Evolutionary conservation across 2,797 vertebrate species (phyloP), one percentile per base, ranked within the genome.

Genomic region (Pyrocephalus nanus): DNA sequence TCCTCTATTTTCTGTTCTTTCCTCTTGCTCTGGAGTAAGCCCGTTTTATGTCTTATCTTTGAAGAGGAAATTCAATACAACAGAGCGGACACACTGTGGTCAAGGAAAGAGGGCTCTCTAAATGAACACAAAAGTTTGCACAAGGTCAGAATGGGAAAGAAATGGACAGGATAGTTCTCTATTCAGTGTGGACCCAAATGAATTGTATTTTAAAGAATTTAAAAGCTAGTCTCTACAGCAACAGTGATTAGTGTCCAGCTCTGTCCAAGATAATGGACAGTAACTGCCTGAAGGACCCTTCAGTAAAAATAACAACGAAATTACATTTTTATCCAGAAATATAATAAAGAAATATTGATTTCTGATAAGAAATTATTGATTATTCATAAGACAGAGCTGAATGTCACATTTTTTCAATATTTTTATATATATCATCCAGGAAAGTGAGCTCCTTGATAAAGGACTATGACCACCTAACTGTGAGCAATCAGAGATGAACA

Each of bases 291-390:
- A 85, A 73, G 14, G 42, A 85, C 9, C 0, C 11, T 36, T 87
- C 30, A 4, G 21, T 50, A 82, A 88, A 82, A 91, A 71, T n/a
- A 70, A 23, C 0, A 8, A 80, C 48, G 23, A 53, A 86, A 47
- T 15, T 8, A 65, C 0, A 38, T 43, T 88, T 69, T 70, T 29
- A 80, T 54, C 15, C 30, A 87, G 45, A 61, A 89, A 95, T 94
- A 97, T 91, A 30, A 92, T 90, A 90, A 92, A 95, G 78, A 94
- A 95, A 95, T 96, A 92, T 93, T 94, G 25, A 72, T 85, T 38
- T 14, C 32, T 62, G 40, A 22, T 62, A 62, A 42, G 38, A 42
- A 42, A 62, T 62, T 42, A 62, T 42, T 30, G 13, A 22, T 62
- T 30, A 42, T 62, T 30, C 29, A 22, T 62, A 95, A 87, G 50